Evolutionary conservation across 2,888 invertebrate genomes (phyloP), one percentile per base, ranked within the genome.

Genomic region (Lasioglossum zephyrum): DNA sequence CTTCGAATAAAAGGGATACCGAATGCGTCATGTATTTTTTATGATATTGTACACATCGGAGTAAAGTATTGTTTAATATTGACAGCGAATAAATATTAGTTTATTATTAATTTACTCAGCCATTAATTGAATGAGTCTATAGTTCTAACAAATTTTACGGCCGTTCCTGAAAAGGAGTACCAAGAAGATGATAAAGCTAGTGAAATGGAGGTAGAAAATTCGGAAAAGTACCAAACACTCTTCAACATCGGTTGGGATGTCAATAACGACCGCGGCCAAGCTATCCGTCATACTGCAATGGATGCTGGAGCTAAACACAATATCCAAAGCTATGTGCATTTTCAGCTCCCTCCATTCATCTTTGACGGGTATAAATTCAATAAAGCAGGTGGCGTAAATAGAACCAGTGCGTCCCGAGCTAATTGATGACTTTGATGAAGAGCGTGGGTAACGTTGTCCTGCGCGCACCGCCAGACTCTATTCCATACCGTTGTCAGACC

Each of bases 401-500:
- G 84, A 79, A 87, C 75, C 79, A 53, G 22, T 76, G 70, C 49
- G 80, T 81, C 73, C 31, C 75, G 83, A 53, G 81, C 82, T 90
- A 90, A 90, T 90, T 85, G 90, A 90, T 73, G 80, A 78, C 83
- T 82, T 78, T 81, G 90, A 88, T 86, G 81, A 77, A 85, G 75
- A 82, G 73, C 75, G 44, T 84, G 84, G 60, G 69, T 47, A 36
- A 9, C 31, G 72, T n/a, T 75, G 75, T 83, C 75, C 72, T 13
- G 44, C 83, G 60, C 63, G 49, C 11, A 31, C 47, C n/a, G 13
- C 41, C 53, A 53, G 72, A 57, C 70, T 63, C 60, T 47, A 70
- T 74, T 36, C 13, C 47, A 26, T 8, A 18, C 53, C 49, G 31
- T 49, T 66, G 49, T 49, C 41, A 47, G 11, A 31, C 41, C 36